Evolutionary conservation across 2,113 vertebrate genomes (phyloP).

Genomic region (Corythoichthys haematopterus): DNA sequence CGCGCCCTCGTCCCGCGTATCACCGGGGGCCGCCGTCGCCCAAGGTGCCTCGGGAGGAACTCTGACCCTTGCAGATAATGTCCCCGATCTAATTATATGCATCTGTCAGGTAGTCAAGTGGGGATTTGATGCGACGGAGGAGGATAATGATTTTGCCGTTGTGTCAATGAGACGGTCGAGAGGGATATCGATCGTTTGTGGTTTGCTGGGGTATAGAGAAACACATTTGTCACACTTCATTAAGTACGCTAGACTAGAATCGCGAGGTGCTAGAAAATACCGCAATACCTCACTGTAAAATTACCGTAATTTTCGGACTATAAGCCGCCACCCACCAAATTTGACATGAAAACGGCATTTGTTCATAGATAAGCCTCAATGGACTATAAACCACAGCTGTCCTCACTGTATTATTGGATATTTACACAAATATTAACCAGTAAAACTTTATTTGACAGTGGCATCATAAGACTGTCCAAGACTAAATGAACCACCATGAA

Average conservation of each 20-base stretch:
- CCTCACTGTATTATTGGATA: too few relatives aligned
- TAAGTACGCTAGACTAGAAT: background rate
- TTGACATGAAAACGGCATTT: too few relatives aligned
- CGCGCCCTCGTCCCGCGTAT: background rate
- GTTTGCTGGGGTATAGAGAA: background rate
- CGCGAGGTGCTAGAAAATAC: background rate
- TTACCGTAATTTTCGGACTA: background rate
- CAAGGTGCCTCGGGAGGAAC: conserved; percentile 21
- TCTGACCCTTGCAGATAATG: conserved; percentile 42
- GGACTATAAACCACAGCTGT: too few relatives aligned
- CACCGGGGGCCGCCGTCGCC: conserved; percentile 15
- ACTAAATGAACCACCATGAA: too few relatives aligned
- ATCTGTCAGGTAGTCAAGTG: conserved; percentile 25
- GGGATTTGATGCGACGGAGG: conserved; percentile 29
- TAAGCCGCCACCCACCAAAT: too few relatives aligned
- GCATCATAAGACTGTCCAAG: too few relatives aligned
- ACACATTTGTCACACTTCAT: background rate
- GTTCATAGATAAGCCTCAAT: too few relatives aligned
- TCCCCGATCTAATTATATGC: conserved; percentile 40
- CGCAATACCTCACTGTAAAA: background rate
- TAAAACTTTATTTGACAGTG: too few relatives aligned
- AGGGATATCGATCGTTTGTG: conserved; percentile 2
- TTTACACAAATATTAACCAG: too few relatives aligned
- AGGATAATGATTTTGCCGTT: conserved; percentile 23
- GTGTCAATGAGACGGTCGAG: conserved; percentile 2